These are phyloP conservation scores for Drosophila mauritiana DNA, from an alignment of 1,140 invertebrate species.

Conservation along the genomic window DNA sequence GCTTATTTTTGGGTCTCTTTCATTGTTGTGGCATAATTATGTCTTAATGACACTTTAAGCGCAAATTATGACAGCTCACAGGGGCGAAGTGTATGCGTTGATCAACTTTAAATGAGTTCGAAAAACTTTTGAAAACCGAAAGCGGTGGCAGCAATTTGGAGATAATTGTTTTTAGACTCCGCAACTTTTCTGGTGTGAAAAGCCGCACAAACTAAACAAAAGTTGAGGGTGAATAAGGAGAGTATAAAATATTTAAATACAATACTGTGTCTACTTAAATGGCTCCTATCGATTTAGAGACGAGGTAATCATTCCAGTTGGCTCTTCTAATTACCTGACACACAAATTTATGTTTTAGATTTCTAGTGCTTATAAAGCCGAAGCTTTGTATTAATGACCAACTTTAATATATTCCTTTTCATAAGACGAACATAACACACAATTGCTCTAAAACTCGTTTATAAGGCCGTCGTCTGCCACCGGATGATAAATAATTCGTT, in stretches of 20 bases:
- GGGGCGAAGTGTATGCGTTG: constrained; percentile 12
- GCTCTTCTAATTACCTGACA: too few relatives aligned
- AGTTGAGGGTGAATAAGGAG: neutral
- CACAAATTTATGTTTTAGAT: too few relatives aligned
- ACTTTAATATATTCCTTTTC: too few relatives aligned
- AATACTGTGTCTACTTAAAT: too few relatives aligned
- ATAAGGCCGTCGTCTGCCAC: constrained; percentile 3
- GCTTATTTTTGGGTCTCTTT: constrained; percentile 50
- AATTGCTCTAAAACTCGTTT: neutral
- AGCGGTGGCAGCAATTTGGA: constrained; percentile 19
- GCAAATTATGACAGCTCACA: constrained; percentile 41
- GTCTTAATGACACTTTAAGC: constrained; percentile 62
- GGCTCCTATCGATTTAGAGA: too few relatives aligned
- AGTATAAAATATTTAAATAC: constrained; percentile 1
- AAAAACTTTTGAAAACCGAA: constrained; percentile 29
- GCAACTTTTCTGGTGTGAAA: constrained; percentile 9
- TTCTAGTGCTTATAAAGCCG: too few relatives aligned
- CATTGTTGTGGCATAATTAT: constrained; percentile 64
- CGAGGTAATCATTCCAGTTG: too few relatives aligned
- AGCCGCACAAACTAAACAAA: neutral
- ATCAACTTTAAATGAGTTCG: constrained; percentile 55
- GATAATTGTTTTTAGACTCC: constrained; percentile 31
- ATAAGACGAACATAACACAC: neutral
- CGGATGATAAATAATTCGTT: constrained; percentile 27
- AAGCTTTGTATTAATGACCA: too few relatives aligned